These are phyloP conservation scores for Brachypterus glaber DNA, from an alignment of 2,888 invertebrate species.

Conservation along the genomic window DNA sequence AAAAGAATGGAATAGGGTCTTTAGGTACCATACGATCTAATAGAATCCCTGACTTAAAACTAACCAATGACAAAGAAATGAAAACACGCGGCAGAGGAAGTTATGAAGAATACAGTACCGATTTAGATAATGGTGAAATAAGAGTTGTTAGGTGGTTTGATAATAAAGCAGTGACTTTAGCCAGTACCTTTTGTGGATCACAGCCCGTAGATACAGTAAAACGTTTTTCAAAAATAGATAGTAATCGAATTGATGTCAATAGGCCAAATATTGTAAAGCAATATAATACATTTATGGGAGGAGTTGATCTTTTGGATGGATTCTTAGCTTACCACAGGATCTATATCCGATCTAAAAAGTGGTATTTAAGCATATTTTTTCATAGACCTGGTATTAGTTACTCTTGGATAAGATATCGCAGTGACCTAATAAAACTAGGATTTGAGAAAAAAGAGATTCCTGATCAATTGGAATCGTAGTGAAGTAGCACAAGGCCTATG, in stretches of 20 bases:
- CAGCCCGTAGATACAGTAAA: not conserved
- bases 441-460: no score
- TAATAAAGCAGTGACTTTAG: not conserved
- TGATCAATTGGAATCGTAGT: no score
- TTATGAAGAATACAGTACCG: not conserved
- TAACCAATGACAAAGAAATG: not conserved
- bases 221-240: not conserved
- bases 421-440: no score
- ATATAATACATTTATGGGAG: constrained; percentile 23
- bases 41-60: not conserved
- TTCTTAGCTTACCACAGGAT: constrained; percentile 17
- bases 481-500: no score
- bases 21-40: not conserved
- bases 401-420: no score
- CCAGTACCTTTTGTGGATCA: not conserved
- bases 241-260: not conserved
- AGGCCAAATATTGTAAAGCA: not conserved
- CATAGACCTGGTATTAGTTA: no score
- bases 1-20: not conserved
- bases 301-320: constrained; percentile 20
- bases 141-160: not conserved
- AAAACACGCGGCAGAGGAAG: not conserved
- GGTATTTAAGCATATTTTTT: constrained; percentile 14
- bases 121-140: not conserved
- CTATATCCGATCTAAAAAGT: constrained; percentile 16